These are phyloP conservation scores for Rotaria magnacalcarata DNA, from an alignment of 2,888 invertebrate species.

Conservation along the genomic window DNA sequence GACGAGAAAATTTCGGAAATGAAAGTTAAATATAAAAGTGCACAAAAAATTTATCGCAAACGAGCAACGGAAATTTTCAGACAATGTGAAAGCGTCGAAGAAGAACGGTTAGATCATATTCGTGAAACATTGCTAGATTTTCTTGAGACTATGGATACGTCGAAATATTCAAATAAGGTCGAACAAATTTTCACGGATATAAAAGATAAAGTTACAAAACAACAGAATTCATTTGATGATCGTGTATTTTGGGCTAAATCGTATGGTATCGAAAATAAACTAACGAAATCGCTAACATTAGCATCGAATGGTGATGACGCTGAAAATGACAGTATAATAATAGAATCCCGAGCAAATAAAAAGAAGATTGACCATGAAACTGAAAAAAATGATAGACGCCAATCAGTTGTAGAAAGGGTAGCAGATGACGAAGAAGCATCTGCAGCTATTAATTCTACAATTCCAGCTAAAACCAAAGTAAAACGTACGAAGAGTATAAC, in stretches of 20 bases:
- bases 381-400: background rate
- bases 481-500: background rate
- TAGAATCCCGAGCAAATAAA: background rate
- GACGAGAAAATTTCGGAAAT: background rate
- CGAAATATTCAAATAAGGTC: background rate
- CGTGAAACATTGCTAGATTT: slow-evolving; percentile 27
- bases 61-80: background rate
- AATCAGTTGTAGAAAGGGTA: background rate
- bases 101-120: background rate
- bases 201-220: background rate
- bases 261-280: slow-evolving; percentile 12
- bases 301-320: background rate
- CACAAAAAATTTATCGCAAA: background rate
- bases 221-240: slow-evolving; percentile 29
- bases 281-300: background rate
- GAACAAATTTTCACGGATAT: background rate
- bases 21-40: background rate
- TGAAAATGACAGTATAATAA: background rate
- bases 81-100: background rate
- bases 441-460: background rate
- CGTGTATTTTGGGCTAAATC: background rate
- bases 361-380: background rate
- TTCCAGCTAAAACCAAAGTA: background rate
- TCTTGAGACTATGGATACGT: background rate
- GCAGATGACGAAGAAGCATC: background rate